Base-by-base conservation (phyloP, 2,113 vertebrate species). In the Oncorhynchus kisutch region DNA sequence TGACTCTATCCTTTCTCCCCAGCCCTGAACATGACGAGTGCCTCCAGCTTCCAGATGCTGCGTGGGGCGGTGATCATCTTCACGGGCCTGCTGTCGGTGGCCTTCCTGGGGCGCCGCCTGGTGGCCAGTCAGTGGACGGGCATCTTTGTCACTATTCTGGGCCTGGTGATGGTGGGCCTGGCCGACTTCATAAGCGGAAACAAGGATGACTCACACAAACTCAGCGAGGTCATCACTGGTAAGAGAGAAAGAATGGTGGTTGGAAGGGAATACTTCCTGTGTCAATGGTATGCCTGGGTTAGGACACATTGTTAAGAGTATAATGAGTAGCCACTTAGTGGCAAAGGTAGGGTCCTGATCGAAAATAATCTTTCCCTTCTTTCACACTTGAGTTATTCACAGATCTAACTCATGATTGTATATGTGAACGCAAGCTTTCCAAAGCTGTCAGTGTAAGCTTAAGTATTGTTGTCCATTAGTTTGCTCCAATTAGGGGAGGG, bases 41-140 rank as follows among this genome's bases (percentile, higher is more conserved):
- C 96, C 31, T 98, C 96, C 84, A 99, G 97, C 86, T 99, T 98
- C 93, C 97, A 99, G 95, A 98, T 99, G 97, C 86, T 99, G 11
- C 94, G 96, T 0, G 96, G 97, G 0, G 95, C 96, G 0, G 96
- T 98, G 76, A 95, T 99, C 90, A 93, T 98, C 83, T 98, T 99
- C 92, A 98, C 96, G 0, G 96, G 97, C 12, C 92, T 98, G 9
- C 93, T 99, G 11, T 99, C 97, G 0, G 96, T 98, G 76, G 95
- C 95, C 1, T 99, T 98, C 87, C 88, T 99, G 85, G 92, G 94
- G 1, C 94, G 95, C 1, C 94, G 88, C 25, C 92, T 98, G 81
- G 14, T 9, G 0, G 18, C 73, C 29, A 97, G 92, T 84, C 97
- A 98, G 90, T 98, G 97, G 96, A 0, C 95, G 18, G 97, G 96